Percentiles rank a stretch among this genome's conserved stretches.
phyloP scores from a whole-genome alignment of 2,113 vertebrate species.

The Neodon shergylaensis region DNA sequence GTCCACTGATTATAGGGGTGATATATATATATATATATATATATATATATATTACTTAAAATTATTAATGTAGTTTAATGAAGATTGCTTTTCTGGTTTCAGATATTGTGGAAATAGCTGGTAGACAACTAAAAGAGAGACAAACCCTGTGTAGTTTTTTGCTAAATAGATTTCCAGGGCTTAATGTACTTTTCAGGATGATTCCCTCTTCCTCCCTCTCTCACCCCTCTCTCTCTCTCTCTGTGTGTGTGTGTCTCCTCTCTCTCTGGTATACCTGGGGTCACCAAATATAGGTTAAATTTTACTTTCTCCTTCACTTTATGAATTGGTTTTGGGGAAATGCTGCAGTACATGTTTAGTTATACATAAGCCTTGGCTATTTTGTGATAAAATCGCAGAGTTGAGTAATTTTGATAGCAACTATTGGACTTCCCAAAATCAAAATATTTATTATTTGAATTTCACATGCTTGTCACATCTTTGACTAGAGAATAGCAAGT shows the following conservation, averaged over 20 bases:
- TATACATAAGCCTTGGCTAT: not conserved
- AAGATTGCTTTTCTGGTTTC: not conserved
- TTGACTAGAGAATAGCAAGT: not conserved
- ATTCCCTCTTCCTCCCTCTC: not conserved
- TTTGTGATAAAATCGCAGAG: constrained; percentile 10
- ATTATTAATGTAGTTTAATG: not conserved
- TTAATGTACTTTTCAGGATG: not conserved
- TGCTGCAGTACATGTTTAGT: not conserved
- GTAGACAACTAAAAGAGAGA: not conserved
- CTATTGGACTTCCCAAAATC: not conserved
- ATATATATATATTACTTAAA: not conserved
- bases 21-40: not conserved
- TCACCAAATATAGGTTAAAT: not conserved
- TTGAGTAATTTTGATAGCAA: not conserved
- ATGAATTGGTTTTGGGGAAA: not conserved
- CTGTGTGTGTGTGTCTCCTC: too few species aligned
- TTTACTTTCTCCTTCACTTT: not conserved
- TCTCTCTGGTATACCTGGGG: not conserved
- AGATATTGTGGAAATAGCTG: not conserved
- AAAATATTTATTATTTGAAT: not conserved
- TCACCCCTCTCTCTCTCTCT: not conserved
- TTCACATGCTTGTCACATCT: not conserved
- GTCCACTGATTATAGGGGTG: not conserved
- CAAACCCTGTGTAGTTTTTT: not conserved
- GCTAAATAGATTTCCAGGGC: not conserved